Evolutionary conservation across 2,797 vertebrate species (phyloP), one percentile per base, ranked within the genome.

Genomic region (Prionace glauca): DNA sequence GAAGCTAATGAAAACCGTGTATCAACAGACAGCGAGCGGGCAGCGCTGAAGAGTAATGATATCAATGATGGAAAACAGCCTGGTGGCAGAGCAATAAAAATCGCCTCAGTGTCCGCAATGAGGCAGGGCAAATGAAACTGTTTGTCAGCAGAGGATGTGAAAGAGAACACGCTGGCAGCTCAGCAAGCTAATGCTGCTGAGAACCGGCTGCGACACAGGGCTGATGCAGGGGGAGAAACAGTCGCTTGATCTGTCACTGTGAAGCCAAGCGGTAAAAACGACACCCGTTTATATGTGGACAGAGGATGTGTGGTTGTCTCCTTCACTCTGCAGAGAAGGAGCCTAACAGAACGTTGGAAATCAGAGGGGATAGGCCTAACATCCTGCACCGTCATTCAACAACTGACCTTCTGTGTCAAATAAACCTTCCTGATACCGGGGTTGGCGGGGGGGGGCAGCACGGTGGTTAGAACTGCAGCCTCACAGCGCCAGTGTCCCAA

Each of bases 1-100:
- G 26, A 77, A 94, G 16, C 69, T 95, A 95, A 95, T 95, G 93
- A 95, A 95, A 95, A 7, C 36, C 93, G 77, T 95, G 26, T 50
- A 77, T 95, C 93, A 95, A 32, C 56, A 95, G 45, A 50, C 11
- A 92, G n/a, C 90, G 41, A 3, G n/a, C 62, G 36, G 50, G 50
- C 50, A 56, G 20, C 8, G 90, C 65, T 65, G 65, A 26, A 41
- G n/a, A 69, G 65, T 69, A 92, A 69, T 92, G 90, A 69, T 67
- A 41, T 36, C 90, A 92, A 41, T 92, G 90, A 74, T 41, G n/a
- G 93, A 94, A 56, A 62, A 24, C 62, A 67, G 32, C 62, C 62
- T 92, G 20, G 62, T 72, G 41, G 69, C 69, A 74, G 26, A 18
- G 45, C 69, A 74, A 74, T 71, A 74, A 94, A 94, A 74, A 74